Percentiles rank a stretch among this genome's conserved stretches.
Conservation (phyloP, 2,113 vertebrate species). For the Zosterops borbonicus region DNA sequence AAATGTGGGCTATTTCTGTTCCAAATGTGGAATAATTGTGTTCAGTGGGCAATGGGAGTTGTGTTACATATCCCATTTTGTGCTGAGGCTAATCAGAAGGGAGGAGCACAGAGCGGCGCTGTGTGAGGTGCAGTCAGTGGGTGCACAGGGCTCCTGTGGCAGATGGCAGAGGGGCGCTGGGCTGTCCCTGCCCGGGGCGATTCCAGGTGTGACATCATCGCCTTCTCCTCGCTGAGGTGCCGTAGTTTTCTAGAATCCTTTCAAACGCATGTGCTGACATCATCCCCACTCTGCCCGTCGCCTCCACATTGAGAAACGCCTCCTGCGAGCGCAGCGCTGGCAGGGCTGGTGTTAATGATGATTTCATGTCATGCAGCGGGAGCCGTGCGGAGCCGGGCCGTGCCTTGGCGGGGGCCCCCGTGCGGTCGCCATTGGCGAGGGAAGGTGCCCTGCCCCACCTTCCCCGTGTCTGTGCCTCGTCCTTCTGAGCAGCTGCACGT, state of each 20-base stretch:
- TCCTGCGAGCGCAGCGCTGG: not conserved
- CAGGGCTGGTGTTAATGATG: not conserved
- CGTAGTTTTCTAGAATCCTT: not conserved
- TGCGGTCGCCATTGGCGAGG: not conserved
- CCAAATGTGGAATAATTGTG: no score
- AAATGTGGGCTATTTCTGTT: not conserved
- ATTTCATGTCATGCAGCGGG: not conserved
- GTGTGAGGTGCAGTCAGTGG: no score
- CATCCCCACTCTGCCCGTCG: not conserved
- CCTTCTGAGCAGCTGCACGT: not conserved
- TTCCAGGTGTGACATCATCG: not conserved
- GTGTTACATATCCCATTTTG: not conserved
- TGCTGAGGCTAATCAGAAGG: not conserved
- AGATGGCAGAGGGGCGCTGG: not conserved
- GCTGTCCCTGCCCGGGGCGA: fast-evolving
- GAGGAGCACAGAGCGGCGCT: not conserved
- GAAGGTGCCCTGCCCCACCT: not conserved
- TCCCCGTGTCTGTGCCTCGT: not conserved
- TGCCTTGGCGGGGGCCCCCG: not conserved
- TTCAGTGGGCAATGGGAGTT: fast-evolving
- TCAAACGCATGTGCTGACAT: not conserved
- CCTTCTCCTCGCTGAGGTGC: not conserved
- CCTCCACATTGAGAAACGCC: not conserved
- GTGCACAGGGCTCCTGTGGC: not conserved
- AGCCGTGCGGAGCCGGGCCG: not conserved